Base-by-base conservation (phyloP, 2,797 vertebrate genomes). In the Danio tinwini region DNA sequence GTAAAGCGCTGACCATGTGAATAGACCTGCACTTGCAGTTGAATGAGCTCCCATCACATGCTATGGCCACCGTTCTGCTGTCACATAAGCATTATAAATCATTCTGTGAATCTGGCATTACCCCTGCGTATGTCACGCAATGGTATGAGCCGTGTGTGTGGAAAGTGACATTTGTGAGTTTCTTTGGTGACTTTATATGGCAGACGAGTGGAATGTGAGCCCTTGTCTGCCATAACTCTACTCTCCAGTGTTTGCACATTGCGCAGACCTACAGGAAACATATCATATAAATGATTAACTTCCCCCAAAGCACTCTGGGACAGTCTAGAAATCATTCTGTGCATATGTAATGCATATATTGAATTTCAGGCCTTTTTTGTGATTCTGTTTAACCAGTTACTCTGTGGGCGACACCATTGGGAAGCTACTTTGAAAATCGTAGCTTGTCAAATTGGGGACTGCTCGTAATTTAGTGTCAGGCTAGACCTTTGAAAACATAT, bases 71-170 rank as follows among this genome's bases (percentile, higher is more conserved):
- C 11, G 16, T 42, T 73, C 59, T 50, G 64, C 65, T 61, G 63
- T 84, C 68, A 80, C 68, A 49, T 47, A 47, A 42, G 5, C 44
- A 1, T 16, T 61, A 73, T 59, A 81, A 81, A 85, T 83, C 16
- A 63, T 68, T n/a, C 19, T 6, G 17, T 16, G n/a, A 44, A 59
- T 42, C 19, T 42, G 19, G 44, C 17, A 40, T 29, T 63, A 44
- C 78, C 44, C 19, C 11, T 29, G 14, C 44, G 50, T 49, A 76
- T 29, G 52, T 74, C 19, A 39, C 12, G 3, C 50, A 19, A 50
- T 64, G 64, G 63, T 55, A 79, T 59, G 29, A 58, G 44, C 70
- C 19, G 12, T 62, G 29, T 7, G 45, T 14, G 45, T 55, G 47
- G 73, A 68, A 64, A 76, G 45, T 19, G 69, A 65, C 74, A 83